Conservation (phyloP, 2,113 vertebrate genomes). For the Tenrec ecaudatus region DNA sequence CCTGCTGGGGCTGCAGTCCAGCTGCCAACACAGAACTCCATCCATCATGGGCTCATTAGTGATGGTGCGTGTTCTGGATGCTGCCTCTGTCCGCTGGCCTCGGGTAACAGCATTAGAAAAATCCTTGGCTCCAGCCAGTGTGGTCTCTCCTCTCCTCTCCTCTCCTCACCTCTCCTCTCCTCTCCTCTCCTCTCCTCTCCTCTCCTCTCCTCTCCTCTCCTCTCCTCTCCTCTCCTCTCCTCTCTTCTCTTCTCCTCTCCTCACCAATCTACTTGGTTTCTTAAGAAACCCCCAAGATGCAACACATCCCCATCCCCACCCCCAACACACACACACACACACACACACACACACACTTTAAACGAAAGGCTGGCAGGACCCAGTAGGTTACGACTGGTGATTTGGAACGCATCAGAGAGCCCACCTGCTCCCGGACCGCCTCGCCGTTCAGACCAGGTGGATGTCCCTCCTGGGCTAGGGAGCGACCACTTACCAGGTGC, state of each 20-base stretch:
- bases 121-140: slow-evolving; percentile 61
- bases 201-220: slow-evolving; percentile 29
- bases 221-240: slow-evolving; percentile 29
- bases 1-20: slow-evolving; percentile 53
- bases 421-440: background rate
- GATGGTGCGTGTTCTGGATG: slow-evolving; percentile 57
- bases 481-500: background rate
- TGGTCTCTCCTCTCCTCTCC: slow-evolving; percentile 9
- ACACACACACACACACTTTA: background rate
- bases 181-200: slow-evolving; percentile 29
- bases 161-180: slow-evolving; percentile 18
- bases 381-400: background rate
- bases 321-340: background rate
- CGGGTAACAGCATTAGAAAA: slow-evolving; percentile 66
- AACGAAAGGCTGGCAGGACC: background rate
- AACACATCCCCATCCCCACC: background rate
- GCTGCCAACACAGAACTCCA: slow-evolving; percentile 34
- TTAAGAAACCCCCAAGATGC: background rate
- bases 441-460: background rate
- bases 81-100: slow-evolving; percentile 22
- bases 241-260: slow-evolving; percentile 28
- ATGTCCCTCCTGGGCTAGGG: background rate
- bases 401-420: background rate
- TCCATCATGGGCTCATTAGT: slow-evolving; percentile 74
- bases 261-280: background rate